A percentile compares a stretch with the other conserved stretches of the same genome.
phyloP scores from a whole-genome alignment of 2,888 invertebrate species.

The Eupithecia centaureata region DNA sequence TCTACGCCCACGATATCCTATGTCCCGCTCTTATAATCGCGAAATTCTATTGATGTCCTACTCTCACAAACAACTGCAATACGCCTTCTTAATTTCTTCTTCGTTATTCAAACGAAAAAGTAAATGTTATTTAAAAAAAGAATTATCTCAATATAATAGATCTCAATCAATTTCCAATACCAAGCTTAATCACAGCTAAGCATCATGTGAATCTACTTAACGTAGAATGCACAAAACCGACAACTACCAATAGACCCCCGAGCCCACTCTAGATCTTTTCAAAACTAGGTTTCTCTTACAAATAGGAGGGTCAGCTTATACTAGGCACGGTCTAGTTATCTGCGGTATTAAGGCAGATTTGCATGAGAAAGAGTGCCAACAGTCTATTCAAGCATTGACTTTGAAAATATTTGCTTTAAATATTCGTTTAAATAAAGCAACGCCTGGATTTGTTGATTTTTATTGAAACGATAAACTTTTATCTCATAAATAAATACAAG shows the following conservation, averaged over 20 bases:
- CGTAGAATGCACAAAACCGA: conserved; percentile 36
- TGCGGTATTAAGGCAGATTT: conserved; percentile 53
- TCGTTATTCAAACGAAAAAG: not conserved
- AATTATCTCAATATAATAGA: not conserved
- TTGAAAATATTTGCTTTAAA: conserved; percentile 50
- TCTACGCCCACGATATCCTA: no score
- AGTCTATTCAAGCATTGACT: conserved; percentile 49
- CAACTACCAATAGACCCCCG: conserved; percentile 43
- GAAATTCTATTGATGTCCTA: no score
- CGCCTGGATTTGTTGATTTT: not conserved
- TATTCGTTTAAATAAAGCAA: conserved; percentile 36
- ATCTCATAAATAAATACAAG: not conserved
- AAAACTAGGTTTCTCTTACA: conserved; percentile 23
- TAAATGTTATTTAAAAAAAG: not conserved
- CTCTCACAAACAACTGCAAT: no score
- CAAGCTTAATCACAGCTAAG: conserved; percentile 48
- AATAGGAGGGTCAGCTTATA: conserved; percentile 42
- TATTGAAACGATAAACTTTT: not conserved
- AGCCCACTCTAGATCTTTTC: conserved; percentile 27
- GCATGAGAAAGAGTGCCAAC: conserved; percentile 60
- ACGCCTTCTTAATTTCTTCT: not conserved
- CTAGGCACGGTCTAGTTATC: conserved; percentile 44
- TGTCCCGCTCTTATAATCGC: no score
- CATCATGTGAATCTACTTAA: conserved; percentile 50
- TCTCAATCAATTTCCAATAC: conserved; percentile 28